Percentiles rank a stretch among this genome's conserved stretches.
Evolutionary conservation across 2,888 invertebrate species (phyloP).

Genomic region (Eristalis pertinax): DNA sequence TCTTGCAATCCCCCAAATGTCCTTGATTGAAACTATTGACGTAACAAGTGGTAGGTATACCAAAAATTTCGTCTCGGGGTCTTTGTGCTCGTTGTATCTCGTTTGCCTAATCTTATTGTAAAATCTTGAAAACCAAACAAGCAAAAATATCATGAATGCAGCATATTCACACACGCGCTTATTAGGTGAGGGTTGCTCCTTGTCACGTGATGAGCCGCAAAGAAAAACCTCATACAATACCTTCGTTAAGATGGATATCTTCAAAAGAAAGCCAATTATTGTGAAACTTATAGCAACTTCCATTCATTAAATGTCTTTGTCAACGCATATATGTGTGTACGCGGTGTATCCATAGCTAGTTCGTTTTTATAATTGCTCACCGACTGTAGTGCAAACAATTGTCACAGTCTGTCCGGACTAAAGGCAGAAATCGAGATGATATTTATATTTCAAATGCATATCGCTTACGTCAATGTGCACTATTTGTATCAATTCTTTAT

Average conservation of each 20-base stretch:
- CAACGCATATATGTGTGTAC: background rate
- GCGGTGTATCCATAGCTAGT: background rate
- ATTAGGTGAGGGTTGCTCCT: slow-evolving; percentile 42
- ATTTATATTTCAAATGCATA: slow-evolving; percentile 33
- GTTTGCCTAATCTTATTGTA: background rate
- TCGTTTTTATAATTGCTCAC: slow-evolving; percentile 46
- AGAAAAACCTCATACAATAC: slow-evolving; percentile 51
- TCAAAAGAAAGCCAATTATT: slow-evolving; percentile 66
- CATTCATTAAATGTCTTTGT: slow-evolving; percentile 43
- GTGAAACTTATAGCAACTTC: slow-evolving; percentile 58
- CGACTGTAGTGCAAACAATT: slow-evolving; percentile 35
- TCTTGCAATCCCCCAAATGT: background rate
- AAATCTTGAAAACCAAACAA: background rate
- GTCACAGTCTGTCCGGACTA: slow-evolving; percentile 3
- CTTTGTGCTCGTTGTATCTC: background rate
- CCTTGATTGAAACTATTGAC: background rate
- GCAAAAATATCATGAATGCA: background rate
- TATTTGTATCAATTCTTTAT: slow-evolving; percentile 24
- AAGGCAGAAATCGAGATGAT: background rate
- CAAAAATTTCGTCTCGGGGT: background rate
- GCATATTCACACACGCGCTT: background rate
- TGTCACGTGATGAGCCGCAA: slow-evolving; percentile 35
- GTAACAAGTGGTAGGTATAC: background rate
- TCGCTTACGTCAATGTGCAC: slow-evolving; percentile 10
- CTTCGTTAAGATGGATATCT: slow-evolving; percentile 67